Conservation (phyloP, 2,113 vertebrate species). For the Sciurus niger region DNA sequence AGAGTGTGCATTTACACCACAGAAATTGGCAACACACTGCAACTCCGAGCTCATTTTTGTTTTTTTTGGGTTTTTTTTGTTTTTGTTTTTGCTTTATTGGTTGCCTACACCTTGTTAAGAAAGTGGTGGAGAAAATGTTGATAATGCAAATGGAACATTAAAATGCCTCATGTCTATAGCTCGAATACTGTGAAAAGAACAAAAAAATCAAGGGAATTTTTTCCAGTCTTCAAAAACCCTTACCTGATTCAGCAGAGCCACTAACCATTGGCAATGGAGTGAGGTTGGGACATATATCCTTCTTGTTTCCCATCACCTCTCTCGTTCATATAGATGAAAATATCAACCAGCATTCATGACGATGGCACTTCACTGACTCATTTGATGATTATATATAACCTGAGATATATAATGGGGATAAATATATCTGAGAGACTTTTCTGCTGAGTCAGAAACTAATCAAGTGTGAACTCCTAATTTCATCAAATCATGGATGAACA, state of each 20-base stretch:
- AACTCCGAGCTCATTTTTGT: not conserved
- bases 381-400: not conserved
- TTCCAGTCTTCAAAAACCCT: not conserved
- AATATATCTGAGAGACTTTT: not conserved
- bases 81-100: not conserved
- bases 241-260: not conserved
- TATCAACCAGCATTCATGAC: not conserved
- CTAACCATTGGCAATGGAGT: not conserved
- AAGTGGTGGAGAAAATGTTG: not conserved
- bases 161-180: not conserved
- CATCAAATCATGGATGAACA: not conserved
- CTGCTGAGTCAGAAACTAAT: constrained; percentile 4
- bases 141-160: not conserved
- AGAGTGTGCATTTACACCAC: not conserved
- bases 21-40: not conserved
- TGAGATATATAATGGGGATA: too few species aligned
- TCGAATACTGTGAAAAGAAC: not conserved
- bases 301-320: not conserved
- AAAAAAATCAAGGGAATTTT: not conserved
- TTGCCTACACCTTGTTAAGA: not conserved
- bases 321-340: constrained; percentile 6
- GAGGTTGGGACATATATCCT: not conserved
- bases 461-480: not conserved
- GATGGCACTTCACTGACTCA: not conserved
- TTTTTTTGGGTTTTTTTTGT: too few species aligned